Evolutionary conservation across 2,797 vertebrate genomes (phyloP).

Genomic region (Trichosurus vulpecula): DNA sequence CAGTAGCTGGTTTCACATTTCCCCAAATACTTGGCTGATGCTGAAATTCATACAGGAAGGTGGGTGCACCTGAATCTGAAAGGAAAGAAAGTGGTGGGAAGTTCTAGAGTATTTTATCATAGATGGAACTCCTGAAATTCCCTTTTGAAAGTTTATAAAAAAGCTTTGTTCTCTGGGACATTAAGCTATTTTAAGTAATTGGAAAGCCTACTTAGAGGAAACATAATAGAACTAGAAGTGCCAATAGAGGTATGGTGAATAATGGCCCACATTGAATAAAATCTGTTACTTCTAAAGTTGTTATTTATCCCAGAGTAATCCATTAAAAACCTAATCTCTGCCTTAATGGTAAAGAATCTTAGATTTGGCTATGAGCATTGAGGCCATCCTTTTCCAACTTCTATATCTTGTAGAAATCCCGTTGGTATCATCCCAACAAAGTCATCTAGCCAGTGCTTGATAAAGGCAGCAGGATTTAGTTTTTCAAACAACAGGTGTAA

Average conservation of each 20-base stretch:
- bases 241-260: not conserved
- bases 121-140: not conserved
- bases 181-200: not conserved
- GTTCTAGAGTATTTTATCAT: not conserved
- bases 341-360: not conserved
- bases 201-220: not conserved
- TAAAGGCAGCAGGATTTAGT: not conserved
- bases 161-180: not conserved
- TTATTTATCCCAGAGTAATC: not conserved
- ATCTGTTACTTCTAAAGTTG: not conserved
- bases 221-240: not conserved
- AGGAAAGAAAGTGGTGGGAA: not conserved
- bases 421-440: not conserved
- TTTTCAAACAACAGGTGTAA: not conserved
- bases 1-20: slow-evolving; percentile 86
- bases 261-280: not conserved
- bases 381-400: not conserved
- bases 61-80: slow-evolving; percentile 85
- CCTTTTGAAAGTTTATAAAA: not conserved
- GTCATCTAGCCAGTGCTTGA: not conserved
- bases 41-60: slow-evolving; percentile 92
- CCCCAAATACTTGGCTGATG: slow-evolving; percentile 79
- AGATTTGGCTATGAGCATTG: not conserved
- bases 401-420: not conserved
- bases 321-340: not conserved